Evolutionary conservation across 2,797 vertebrate genomes (phyloP).

Genomic region (Heterohyrax brucei): DNA sequence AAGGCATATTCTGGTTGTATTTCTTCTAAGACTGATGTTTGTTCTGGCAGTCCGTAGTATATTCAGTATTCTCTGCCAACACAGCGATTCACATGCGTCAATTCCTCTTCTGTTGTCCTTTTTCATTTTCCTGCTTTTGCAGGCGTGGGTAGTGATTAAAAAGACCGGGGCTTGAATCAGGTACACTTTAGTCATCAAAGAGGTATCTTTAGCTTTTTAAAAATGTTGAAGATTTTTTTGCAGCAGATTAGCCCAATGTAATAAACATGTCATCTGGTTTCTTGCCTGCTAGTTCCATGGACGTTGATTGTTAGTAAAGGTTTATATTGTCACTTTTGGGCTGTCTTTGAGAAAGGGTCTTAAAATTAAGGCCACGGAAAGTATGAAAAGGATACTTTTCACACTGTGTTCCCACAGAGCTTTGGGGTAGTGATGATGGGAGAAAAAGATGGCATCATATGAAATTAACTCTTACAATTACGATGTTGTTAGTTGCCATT

Average conservation of each 20-base stretch:
- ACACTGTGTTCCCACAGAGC: neutral
- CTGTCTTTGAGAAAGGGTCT: constrained; percentile 33
- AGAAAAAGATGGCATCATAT: neutral
- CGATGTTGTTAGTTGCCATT: neutral
- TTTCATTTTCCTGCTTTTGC: neutral
- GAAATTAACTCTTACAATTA: constrained; percentile 33
- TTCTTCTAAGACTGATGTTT: neutral
- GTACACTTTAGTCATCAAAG: neutral
- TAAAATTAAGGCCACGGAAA: neutral
- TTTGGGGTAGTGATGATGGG: neutral
- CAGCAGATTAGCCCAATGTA: neutral
- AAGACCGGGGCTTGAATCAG: neutral
- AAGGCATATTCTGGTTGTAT: neutral
- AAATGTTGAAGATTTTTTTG: neutral
- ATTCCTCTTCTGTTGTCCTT: neutral
- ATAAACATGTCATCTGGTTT: neutral
- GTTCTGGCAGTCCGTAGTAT: neutral
- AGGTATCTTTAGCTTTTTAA: neutral
- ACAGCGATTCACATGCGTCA: neutral
- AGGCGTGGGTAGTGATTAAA: neutral
- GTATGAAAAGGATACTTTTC: neutral
- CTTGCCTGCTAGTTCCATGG: neutral
- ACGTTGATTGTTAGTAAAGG: neutral
- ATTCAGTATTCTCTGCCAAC: neutral
- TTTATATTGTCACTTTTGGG: constrained; percentile 1